Evolutionary conservation across 2,113 vertebrate species (phyloP).

Genomic region (Burhinus oedicnemus): DNA sequence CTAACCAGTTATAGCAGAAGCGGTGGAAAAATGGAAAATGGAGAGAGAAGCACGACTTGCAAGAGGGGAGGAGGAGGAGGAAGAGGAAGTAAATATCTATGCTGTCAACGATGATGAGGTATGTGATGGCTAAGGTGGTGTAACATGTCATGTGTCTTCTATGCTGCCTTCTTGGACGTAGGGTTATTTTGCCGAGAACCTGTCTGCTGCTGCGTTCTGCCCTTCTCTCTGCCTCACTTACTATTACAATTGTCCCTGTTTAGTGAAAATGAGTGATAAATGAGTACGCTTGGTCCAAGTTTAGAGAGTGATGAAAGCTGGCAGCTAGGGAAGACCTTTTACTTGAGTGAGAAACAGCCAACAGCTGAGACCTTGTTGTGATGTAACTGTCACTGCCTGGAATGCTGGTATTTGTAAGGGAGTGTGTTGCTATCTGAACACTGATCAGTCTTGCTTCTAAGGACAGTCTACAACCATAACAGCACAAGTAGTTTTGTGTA

Average conservation of each 20-base stretch:
- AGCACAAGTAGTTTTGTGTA: not conserved
- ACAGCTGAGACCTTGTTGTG: not conserved
- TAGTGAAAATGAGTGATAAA: not conserved
- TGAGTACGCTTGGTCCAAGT: not conserved
- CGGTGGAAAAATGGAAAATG: slow-evolving; percentile 87
- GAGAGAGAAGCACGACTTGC: slow-evolving; percentile 84
- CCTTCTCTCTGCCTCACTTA: not conserved
- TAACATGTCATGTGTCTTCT: not conserved
- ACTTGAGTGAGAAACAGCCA: not conserved
- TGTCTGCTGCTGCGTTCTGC: not conserved
- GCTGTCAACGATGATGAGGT: slow-evolving; percentile 86
- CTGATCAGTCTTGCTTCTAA: not conserved
- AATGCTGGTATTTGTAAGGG: not conserved
- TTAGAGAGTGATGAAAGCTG: not conserved
- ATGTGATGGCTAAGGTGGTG: not conserved
- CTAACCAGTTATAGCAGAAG: slow-evolving; percentile 81
- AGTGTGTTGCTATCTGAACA: not conserved
- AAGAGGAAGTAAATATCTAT: slow-evolving; percentile 93
- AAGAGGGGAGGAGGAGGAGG: slow-evolving; percentile 81
- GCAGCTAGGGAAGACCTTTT: not conserved
- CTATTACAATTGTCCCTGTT: not conserved
- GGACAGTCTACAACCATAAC: fast-evolving
- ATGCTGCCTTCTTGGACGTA: fast-evolving
- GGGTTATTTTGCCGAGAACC: not conserved
- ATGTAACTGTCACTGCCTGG: not conserved